Evolutionary conservation across 2,797 vertebrate genomes (phyloP), one percentile per base, ranked within the genome.

Genomic region (Antennarius maculatus): DNA sequence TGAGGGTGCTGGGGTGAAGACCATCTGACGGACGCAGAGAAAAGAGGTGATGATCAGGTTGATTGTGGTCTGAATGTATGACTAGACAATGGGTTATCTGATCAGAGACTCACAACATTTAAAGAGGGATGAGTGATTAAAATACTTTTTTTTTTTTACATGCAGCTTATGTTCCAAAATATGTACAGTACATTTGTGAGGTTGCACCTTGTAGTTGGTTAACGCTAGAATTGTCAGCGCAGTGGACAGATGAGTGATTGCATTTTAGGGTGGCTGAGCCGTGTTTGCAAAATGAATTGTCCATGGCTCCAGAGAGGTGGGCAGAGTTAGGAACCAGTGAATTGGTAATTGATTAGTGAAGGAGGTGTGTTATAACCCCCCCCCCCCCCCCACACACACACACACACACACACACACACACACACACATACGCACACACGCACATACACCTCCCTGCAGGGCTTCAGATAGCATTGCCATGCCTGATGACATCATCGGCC

Each of bases 311-410:
- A 2, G 87, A 84, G 83, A 77, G 68, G 52, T 41, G 31, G 50
- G 51, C 49, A 10, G 69, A 63, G 64, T 61, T 23, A 1, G 7
- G 16, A 76, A 75, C 61, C 62, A 12, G 62, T 51, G 4, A 45
- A 53, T 54, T 42, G 49, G 69, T 87, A 88, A 89, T 86, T 90
- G 87, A 89, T 86, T 88, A 78, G 69, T 61, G 76, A 79, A 51
- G 54, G 76, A 70, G 79, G 80, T 63, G 76, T 66, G 61, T 56
- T 65, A n/a, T 5, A 51, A 83, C 71, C 39, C 48, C 48, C 37
- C 13, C 13, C 42, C 13, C 15, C 13, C 42, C 14, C 42, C 13
- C n/a, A n/a, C n/a, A n/a, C n/a, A n/a, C n/a, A n/a, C n/a, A n/a
- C n/a, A n/a, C n/a, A n/a, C n/a, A n/a, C n/a, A n/a, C n/a, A n/a